Evolutionary conservation across 2,888 invertebrate genomes (phyloP).

Genomic region (Rosalia funebris): DNA sequence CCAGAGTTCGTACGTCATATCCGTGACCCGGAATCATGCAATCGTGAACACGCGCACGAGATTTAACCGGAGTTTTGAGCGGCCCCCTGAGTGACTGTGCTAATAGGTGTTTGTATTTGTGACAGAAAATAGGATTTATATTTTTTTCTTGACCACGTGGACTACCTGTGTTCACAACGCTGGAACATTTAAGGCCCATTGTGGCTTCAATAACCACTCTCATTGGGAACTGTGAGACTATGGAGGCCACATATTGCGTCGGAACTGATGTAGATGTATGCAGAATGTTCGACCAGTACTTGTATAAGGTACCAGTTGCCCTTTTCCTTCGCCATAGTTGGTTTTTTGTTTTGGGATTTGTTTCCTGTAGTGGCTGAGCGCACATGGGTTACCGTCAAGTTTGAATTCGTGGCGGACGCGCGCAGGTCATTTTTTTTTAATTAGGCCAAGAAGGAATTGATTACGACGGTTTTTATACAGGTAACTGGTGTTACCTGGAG

Average conservation of each 20-base stretch:
- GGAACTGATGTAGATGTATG: conserved; percentile 70
- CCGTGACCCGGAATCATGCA: conserved; percentile 57
- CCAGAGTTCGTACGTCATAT: conserved; percentile 41
- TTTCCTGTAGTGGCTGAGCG: neutral
- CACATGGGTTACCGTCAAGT: conserved; percentile 15
- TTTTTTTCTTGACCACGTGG: conserved; percentile 53
- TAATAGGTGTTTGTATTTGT: conserved; percentile 29
- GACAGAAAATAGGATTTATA: conserved; percentile 33
- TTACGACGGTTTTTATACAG: no score
- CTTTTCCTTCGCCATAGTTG: neutral
- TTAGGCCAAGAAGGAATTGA: neutral
- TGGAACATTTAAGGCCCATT: conserved; percentile 66
- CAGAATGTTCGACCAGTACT: conserved; percentile 75
- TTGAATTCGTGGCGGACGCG: conserved; percentile 4
- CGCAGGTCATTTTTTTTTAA: neutral
- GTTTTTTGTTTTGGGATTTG: conserved; percentile 4
- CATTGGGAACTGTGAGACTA: conserved; percentile 67
- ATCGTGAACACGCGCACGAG: conserved; percentile 55
- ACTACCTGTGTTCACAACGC: conserved; percentile 59
- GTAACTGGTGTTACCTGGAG: no score
- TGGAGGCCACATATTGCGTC: conserved; percentile 73
- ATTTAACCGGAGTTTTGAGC: conserved; percentile 28
- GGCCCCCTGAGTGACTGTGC: conserved; percentile 25
- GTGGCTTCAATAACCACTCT: conserved; percentile 66
- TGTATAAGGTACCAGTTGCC: conserved; percentile 68